These are phyloP conservation scores for Holacanthella duospinosa DNA, from an alignment of 2,888 invertebrate species.

Conservation along the genomic window DNA sequence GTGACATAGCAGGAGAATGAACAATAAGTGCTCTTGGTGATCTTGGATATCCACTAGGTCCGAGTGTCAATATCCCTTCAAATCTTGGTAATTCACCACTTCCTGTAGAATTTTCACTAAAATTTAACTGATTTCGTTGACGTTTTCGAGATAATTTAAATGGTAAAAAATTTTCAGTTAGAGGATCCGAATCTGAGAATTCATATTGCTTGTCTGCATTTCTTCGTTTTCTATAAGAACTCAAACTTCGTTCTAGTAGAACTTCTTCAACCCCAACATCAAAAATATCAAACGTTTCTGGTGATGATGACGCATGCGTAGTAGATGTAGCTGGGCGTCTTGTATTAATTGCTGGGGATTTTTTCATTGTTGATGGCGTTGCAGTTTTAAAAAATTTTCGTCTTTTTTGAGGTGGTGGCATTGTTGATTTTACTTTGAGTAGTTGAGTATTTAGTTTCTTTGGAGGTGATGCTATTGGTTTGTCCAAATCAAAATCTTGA, in stretches of 20 bases:
- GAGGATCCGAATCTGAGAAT: slow-evolving; percentile 54
- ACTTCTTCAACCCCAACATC: slow-evolving; percentile 19
- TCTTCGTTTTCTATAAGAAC: slow-evolving; percentile 55
- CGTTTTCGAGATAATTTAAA: slow-evolving; percentile 29
- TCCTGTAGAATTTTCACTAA: slow-evolving; percentile 8
- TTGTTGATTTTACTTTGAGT: slow-evolving; percentile 13
- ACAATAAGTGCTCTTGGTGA: slow-evolving; percentile 25
- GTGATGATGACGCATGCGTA: not conserved
- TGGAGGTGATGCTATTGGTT: slow-evolving; percentile 15
- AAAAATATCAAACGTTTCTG: slow-evolving; percentile 16
- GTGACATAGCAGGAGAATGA: slow-evolving; percentile 30
- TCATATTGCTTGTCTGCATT: slow-evolving; percentile 86
- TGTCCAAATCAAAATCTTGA: not conserved
- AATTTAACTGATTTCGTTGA: slow-evolving; percentile 10
- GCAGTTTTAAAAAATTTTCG: slow-evolving; percentile 22
- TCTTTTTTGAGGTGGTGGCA: slow-evolving; percentile 28
- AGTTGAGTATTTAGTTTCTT: slow-evolving; percentile 16
- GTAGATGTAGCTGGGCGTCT: not conserved
- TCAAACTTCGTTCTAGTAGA: slow-evolving; percentile 18
- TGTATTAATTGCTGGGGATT: too few species aligned
- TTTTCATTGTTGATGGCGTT: not conserved
- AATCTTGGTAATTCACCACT: slow-evolving; percentile 1
- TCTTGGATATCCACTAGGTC: slow-evolving; percentile 13
- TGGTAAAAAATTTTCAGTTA: slow-evolving; percentile 50
- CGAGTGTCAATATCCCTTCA: slow-evolving; percentile 1